Conservation (phyloP, 1,140 invertebrate genomes). For the Trachelipus rathkii region DNA sequence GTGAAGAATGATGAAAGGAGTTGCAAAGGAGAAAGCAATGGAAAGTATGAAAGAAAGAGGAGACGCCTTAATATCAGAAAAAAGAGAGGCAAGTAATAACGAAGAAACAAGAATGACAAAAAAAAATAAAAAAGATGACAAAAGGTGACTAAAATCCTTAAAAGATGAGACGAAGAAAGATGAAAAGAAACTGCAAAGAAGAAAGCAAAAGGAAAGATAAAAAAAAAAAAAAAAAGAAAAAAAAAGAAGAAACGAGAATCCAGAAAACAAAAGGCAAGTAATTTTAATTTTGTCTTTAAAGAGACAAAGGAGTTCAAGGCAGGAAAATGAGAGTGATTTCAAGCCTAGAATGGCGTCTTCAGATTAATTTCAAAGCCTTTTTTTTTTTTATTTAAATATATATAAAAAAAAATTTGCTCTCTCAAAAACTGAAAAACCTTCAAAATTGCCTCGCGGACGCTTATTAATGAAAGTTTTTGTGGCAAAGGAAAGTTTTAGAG, state of each 20-base stretch:
- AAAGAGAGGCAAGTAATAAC: too few relatives aligned
- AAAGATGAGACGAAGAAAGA: too few relatives aligned
- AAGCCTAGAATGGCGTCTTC: not conserved
- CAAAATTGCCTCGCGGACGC: conserved; percentile 1
- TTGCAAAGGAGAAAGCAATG: too few relatives aligned
- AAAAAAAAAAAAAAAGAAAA: not conserved
- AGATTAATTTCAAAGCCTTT: conserved; percentile 6
- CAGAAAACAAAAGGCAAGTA: not conserved
- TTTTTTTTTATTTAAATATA: not conserved
- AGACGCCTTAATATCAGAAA: too few relatives aligned
- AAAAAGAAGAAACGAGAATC: not conserved
- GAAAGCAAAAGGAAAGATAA: too few relatives aligned
- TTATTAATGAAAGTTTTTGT: conserved; percentile 9
- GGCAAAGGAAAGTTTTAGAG: not conserved
- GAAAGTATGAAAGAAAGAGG: too few relatives aligned
- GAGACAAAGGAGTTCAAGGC: conserved; percentile 3
- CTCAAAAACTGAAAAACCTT: conserved; percentile 4
- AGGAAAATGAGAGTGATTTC: not conserved
- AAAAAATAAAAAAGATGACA: too few relatives aligned
- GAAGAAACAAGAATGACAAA: too few relatives aligned
- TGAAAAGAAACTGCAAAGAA: too few relatives aligned
- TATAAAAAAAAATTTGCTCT: not conserved
- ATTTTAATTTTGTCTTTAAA: not conserved
- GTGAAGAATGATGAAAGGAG: too few relatives aligned
- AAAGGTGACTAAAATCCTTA: too few relatives aligned